phyloP scores from a whole-genome alignment of 2,888 invertebrate species.

The Leucoma salicis region DNA sequence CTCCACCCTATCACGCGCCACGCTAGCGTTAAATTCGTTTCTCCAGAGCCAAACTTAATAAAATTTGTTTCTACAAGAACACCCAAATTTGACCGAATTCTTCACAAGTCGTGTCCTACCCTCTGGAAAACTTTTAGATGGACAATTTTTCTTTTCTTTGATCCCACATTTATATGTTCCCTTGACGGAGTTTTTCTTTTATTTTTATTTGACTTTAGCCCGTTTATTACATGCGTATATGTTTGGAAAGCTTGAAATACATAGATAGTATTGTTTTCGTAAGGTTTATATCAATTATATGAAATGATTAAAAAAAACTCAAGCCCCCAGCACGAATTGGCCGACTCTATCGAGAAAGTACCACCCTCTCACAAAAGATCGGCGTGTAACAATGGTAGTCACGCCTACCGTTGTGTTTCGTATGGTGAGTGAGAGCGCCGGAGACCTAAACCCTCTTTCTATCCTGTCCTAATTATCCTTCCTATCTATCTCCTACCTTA shows the following conservation, averaged over 20 bases:
- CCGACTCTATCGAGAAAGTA: too few species aligned
- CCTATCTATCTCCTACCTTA: too few species aligned
- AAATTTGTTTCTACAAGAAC: slow-evolving; percentile 26
- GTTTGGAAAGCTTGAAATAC: slow-evolving; percentile 14
- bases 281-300: background rate
- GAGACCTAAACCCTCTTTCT: too few species aligned
- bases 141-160: slow-evolving; percentile 50
- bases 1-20: slow-evolving; percentile 2
- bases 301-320: slow-evolving; percentile 24
- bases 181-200: slow-evolving; percentile 43
- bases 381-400: too few species aligned
- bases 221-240: slow-evolving; percentile 35
- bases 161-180: slow-evolving; percentile 50
- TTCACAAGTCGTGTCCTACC: slow-evolving; percentile 19
- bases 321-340: too few species aligned
- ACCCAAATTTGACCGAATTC: slow-evolving; percentile 25
- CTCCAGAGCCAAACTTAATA: slow-evolving; percentile 25
- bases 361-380: too few species aligned
- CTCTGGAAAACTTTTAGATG: slow-evolving; percentile 30
- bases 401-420: too few species aligned
- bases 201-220: slow-evolving; percentile 50
- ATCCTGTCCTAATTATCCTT: too few species aligned
- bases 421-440: too few species aligned
- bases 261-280: slow-evolving; percentile 9
- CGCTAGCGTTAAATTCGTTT: slow-evolving; percentile 12